These are phyloP conservation scores for Psephotus haematonotus DNA, from an alignment of 2,113 vertebrate genomes.

Conservation along the genomic window DNA sequence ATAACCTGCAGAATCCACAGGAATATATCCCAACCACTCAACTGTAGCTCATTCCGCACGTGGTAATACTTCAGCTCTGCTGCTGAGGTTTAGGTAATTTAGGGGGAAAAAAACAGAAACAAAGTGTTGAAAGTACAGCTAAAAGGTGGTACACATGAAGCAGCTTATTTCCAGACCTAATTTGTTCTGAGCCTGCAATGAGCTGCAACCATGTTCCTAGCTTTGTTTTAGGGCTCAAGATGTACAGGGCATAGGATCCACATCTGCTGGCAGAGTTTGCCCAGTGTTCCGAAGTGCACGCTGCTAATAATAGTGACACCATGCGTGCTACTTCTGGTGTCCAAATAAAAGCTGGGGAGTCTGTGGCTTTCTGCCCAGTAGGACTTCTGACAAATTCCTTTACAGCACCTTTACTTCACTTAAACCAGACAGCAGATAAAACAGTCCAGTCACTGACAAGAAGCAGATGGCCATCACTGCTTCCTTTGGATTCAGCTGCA, in stretches of 20 bases:
- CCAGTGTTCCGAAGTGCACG: fast-evolving
- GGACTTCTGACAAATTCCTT: not conserved
- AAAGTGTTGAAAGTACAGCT: not conserved
- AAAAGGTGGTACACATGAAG: not conserved
- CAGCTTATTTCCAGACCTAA: not conserved
- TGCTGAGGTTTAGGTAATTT: not conserved
- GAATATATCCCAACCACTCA: not conserved
- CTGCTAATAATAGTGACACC: not conserved
- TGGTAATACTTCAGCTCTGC: not conserved
- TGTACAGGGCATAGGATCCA: not conserved
- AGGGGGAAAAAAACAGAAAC: not conserved
- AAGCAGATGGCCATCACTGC: not conserved
- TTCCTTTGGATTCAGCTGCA: not conserved
- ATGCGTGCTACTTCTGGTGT: not conserved
- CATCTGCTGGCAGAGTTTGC: not conserved
- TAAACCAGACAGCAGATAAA: not conserved
- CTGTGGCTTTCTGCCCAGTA: not conserved
- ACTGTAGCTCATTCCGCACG: not conserved
- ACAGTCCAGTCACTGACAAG: not conserved
- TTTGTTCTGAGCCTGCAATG: not conserved
- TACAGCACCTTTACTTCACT: not conserved
- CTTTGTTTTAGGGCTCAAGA: not conserved
- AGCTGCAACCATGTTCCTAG: not conserved
- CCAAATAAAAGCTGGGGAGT: not conserved
- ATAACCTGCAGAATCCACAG: not conserved